A percentile compares a stretch with the other conserved stretches of the same genome.
phyloP scores from a whole-genome alignment of 1,140 invertebrate genomes.

The Magallana angulata region DNA sequence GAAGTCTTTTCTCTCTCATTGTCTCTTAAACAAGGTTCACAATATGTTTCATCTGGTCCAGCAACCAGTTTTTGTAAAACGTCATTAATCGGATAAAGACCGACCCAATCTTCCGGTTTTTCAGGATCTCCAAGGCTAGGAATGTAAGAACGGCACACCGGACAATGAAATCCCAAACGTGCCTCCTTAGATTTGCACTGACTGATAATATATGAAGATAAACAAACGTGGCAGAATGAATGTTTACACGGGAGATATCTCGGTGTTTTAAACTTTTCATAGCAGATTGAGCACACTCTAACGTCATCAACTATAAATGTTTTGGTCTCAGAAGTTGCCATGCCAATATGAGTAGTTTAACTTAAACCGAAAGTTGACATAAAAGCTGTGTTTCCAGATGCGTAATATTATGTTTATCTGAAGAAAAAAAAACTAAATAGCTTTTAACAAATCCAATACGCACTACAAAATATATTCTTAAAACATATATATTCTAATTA shows the following conservation, averaged over 20 bases:
- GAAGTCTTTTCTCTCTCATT: neutral
- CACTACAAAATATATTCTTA: too few species aligned
- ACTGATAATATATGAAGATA: neutral
- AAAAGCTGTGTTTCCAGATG: too few species aligned
- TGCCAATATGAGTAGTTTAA: too few species aligned
- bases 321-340: too few species aligned
- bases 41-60: neutral
- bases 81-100: neutral
- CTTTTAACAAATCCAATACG: too few species aligned
- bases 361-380: too few species aligned
- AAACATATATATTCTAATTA: too few species aligned
- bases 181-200: neutral
- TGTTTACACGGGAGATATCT: neutral
- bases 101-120: neutral
- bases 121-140: neutral
- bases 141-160: neutral
- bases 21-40: neutral
- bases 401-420: too few species aligned
- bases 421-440: too few species aligned
- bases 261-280: neutral
- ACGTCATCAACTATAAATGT: neutral
- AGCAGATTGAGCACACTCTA: neutral
- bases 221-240: neutral
- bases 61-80: neutral
- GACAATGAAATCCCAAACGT: slow-evolving; percentile 5